Conservation (phyloP, 2,888 invertebrate genomes). For the Folsomia candida region DNA sequence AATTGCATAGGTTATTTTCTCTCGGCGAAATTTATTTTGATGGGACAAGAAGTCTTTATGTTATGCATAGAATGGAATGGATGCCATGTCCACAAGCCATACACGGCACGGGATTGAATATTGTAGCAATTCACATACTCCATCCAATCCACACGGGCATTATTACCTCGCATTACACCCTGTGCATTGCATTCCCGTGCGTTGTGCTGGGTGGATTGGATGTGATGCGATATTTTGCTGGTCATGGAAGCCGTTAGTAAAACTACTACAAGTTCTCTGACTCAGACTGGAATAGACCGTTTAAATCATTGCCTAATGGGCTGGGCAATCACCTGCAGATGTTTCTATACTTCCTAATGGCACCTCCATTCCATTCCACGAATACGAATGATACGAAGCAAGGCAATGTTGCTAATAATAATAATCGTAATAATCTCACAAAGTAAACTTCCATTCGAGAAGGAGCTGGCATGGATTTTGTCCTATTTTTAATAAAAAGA, state of each 20-base stretch:
- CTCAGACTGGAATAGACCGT: not conserved
- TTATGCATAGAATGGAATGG: too few species aligned
- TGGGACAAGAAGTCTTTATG: not conserved
- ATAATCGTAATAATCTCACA: not conserved
- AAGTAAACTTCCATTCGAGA: not conserved
- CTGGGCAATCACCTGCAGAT: constrained; percentile 36
- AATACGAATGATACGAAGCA: too few species aligned
- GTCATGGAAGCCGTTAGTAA: too few species aligned
- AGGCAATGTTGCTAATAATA: too few species aligned
- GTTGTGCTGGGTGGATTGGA: not conserved
- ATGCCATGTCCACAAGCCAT: not conserved
- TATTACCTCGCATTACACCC: too few species aligned
- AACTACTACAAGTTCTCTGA: not conserved
- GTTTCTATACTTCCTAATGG: constrained; percentile 10
- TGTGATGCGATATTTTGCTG: not conserved
- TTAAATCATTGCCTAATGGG: constrained; percentile 29
- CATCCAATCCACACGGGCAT: too few species aligned
- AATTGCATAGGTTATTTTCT: not conserved
- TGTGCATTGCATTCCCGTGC: not conserved
- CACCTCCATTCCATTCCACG: constrained; percentile 2
- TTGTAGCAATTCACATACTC: not conserved
- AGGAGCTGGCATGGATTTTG: not conserved
- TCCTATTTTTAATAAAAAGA: not conserved
- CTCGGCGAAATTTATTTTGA: not conserved
- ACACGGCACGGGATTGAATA: not conserved